phyloP scores from a whole-genome alignment of 2,888 invertebrate species.

The Cheilosia impressa region DNA sequence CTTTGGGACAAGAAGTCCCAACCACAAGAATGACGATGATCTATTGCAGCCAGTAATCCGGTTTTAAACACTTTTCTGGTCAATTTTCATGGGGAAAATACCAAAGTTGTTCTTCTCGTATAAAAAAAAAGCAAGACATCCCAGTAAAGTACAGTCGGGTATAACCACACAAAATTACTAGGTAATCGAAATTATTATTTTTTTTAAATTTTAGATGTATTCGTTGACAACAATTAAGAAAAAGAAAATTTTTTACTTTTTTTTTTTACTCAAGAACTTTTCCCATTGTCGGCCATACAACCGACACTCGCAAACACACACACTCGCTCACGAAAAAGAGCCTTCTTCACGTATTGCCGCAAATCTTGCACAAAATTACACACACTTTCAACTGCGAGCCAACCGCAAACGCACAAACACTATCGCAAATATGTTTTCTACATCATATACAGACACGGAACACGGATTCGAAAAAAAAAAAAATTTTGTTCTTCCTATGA shows the following conservation, averaged over 20 bases:
- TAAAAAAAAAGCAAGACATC: neutral
- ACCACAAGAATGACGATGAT: constrained; percentile 52
- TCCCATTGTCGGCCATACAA: constrained; percentile 63
- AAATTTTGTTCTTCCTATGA: constrained; percentile 39
- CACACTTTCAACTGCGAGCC: constrained; percentile 57
- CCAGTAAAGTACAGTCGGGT: constrained; percentile 39
- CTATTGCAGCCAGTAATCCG: constrained; percentile 60
- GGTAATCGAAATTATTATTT: neutral
- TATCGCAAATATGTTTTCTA: constrained; percentile 24
- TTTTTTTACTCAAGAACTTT: constrained; percentile 59
- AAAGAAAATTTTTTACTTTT: constrained; percentile 15
- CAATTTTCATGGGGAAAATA: constrained; percentile 24
- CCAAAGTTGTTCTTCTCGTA: constrained; percentile 19
- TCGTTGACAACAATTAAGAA: constrained; percentile 9
- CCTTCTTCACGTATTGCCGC: constrained; percentile 62
- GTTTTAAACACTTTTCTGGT: constrained; percentile 40
- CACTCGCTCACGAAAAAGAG: constrained; percentile 46
- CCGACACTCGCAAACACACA: constrained; percentile 37
- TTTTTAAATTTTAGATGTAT: constrained; percentile 5
- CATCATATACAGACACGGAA: constrained; percentile 37
- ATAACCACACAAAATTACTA: constrained; percentile 22
- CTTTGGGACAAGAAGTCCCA: constrained; percentile 31
- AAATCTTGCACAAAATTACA: constrained; percentile 64
- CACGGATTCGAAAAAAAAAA: constrained; percentile 33
- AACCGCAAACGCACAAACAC: constrained; percentile 65